These are phyloP conservation scores for Caracal caracal DNA, from an alignment of 2,113 vertebrate genomes.

Conservation along the genomic window DNA sequence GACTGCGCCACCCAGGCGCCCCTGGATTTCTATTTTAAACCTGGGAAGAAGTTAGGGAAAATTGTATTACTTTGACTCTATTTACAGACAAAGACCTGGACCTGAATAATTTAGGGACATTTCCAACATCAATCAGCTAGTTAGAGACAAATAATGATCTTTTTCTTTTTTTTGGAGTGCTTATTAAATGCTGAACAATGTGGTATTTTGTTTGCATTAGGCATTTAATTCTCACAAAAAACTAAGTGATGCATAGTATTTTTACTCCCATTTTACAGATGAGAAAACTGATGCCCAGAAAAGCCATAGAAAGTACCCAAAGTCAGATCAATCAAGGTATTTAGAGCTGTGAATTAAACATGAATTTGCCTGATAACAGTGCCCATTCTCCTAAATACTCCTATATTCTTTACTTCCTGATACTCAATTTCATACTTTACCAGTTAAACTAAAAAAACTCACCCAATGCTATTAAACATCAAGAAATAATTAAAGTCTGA, in stretches of 20 bases:
- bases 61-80: neutral
- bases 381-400: neutral
- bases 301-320: neutral
- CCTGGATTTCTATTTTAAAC: neutral
- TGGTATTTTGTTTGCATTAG: neutral
- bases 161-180: neutral
- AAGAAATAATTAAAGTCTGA: neutral
- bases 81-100: neutral
- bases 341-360: neutral
- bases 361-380: neutral
- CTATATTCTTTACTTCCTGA: neutral
- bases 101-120: neutral
- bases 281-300: neutral
- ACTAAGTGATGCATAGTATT: neutral
- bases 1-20: no score
- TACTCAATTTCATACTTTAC: neutral
- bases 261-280: neutral
- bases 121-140: neutral
- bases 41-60: neutral
- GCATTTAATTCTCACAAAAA: neutral
- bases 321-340: neutral
- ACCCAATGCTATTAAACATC: neutral
- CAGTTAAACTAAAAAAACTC: neutral
- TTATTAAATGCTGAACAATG: neutral
- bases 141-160: neutral